Evolutionary conservation across 2,888 invertebrate species (phyloP), one percentile per base, ranked within the genome.

Genomic region (Tuberolachnus salignus): DNA sequence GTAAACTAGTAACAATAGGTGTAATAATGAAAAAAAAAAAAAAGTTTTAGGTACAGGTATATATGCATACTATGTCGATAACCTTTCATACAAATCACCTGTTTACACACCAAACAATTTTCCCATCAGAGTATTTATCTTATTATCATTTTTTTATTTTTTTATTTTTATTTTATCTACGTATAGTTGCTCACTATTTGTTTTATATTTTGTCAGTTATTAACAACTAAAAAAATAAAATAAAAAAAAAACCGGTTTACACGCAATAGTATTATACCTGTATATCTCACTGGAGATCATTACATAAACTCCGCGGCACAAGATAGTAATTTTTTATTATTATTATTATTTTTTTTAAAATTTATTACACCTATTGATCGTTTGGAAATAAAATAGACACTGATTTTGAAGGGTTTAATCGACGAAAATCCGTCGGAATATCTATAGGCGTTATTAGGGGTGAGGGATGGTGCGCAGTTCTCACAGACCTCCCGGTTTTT

Each of bases 71-170:
- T 6, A 42, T 78, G 72, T 51, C 61, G 61, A 51, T 73, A 69
- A 69, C 78, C 59, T 78, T 78, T 67, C 69, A 78, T 59, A 59
- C 69, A 75, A 69, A 59, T 78, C 78, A 78, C 69, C 78, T 78
- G 78, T 78, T 78, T 69, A 78, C 78, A 78, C 69, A 78, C 21
- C 34, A 51, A 23, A 78, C 57, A 42, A 61, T 78, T 78, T 78
- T 78, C 78, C 78, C 78, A 78, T 78, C 78, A 51, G 59, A 67
- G 49, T 78, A 78, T 59, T 61, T 78, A 51, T 78, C 69, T 78
- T 53, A 10, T 71, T 57, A 44, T 59, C 46, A 23, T 71, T 70
- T 23, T 63, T 21, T 57, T 67, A 13, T 63, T 42, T 44, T 19
- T 49, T 23, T 44, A 23, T 66, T 16, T 55, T n/a, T 53, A 21